phyloP scores from a whole-genome alignment of 2,113 vertebrate genomes.

The Vidua chalybeata region DNA sequence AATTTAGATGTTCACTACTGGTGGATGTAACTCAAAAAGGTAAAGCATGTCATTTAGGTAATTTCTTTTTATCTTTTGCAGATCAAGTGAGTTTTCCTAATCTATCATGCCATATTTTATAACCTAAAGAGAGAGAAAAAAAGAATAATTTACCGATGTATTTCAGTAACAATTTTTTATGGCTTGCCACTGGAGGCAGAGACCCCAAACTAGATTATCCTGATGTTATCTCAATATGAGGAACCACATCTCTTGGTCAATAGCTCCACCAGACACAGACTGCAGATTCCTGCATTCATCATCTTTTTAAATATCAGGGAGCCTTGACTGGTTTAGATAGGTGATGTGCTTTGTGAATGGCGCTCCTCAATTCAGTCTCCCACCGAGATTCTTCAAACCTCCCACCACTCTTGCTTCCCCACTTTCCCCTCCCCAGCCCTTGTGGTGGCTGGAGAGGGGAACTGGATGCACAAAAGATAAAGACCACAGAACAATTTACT shows the following conservation, averaged over 20 bases:
- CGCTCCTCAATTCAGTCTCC: neutral
- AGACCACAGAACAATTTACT: neutral
- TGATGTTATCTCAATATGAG: neutral
- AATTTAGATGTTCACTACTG: neutral
- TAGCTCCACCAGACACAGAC: neutral
- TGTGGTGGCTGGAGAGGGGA: neutral
- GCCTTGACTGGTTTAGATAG: neutral
- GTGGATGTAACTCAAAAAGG: neutral
- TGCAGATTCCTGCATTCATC: neutral
- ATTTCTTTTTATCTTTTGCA: neutral
- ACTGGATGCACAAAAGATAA: neutral
- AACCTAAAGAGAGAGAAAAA: neutral
- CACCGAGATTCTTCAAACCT: neutral
- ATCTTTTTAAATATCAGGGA: neutral
- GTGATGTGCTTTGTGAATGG: neutral
- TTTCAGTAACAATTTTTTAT: neutral
- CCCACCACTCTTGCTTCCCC: rapidly evolving
- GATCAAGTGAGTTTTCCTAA: neutral
- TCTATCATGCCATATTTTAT: neutral
- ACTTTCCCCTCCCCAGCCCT: neutral
- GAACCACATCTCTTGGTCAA: neutral
- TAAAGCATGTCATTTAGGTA: neutral
- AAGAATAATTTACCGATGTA: neutral
- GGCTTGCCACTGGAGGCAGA: neutral
- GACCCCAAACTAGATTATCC: neutral